phyloP scores from a whole-genome alignment of 2,797 vertebrate species.

The Mastacembelus armatus region DNA sequence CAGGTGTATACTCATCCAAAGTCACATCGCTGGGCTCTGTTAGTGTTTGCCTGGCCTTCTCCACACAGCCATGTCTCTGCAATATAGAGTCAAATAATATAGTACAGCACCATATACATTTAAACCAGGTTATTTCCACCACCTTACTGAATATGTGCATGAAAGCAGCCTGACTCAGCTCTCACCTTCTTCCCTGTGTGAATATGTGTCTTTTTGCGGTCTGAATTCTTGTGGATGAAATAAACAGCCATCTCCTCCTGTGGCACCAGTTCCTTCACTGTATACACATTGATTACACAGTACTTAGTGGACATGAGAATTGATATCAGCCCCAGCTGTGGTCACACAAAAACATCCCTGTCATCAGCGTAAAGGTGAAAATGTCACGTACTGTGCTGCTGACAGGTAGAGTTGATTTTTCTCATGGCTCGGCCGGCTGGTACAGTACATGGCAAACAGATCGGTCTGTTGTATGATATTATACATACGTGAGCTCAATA shows the following conservation, averaged over 20 bases:
- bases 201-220: conserved; percentile 78
- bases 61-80: conserved; percentile 78
- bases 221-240: conserved; percentile 74
- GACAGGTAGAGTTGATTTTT: conserved; percentile 78
- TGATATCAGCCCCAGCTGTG: too few species aligned
- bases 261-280: conserved; percentile 81
- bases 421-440: conserved; percentile 85
- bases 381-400: conserved; percentile 83
- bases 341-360: not conserved
- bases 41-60: conserved; percentile 62
- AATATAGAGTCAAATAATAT: conserved; percentile 1
- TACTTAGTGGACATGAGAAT: not conserved
- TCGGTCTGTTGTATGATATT: conserved; percentile 75
- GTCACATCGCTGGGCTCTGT: conserved; percentile 57
- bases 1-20: conserved; percentile 77
- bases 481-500: not conserved
- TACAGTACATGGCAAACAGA: conserved; percentile 88
- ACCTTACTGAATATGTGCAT: not conserved
- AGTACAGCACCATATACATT: not conserved
- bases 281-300: conserved; percentile 7
- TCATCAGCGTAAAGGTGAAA: not conserved
- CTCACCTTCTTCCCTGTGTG: conserved; percentile 82
- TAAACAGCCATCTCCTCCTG: conserved; percentile 67
- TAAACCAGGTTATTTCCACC: not conserved
- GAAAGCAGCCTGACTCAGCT: not conserved